These are phyloP conservation scores for Polyploca ridens DNA, from an alignment of 2,888 invertebrate genomes.

Conservation along the genomic window DNA sequence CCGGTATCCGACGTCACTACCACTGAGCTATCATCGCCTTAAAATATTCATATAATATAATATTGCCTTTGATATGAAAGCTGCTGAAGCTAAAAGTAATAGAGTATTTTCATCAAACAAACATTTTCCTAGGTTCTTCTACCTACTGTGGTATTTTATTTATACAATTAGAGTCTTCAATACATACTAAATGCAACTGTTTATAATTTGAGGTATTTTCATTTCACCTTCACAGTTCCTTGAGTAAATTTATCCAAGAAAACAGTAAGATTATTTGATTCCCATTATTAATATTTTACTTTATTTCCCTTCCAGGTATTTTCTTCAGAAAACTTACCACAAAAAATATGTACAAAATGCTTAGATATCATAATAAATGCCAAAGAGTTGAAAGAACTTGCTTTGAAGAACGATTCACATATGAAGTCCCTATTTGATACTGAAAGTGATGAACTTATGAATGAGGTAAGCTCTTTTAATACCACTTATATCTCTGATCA, in stretches of 20 bases:
- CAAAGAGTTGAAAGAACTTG: constrained; percentile 45
- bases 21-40: too few species aligned
- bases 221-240: background rate
- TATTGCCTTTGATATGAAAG: too few species aligned
- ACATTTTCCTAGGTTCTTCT: too few species aligned
- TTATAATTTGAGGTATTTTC: background rate
- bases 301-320: constrained; percentile 38
- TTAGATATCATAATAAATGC: constrained; percentile 46
- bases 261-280: background rate
- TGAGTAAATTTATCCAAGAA: background rate
- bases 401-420: constrained; percentile 51
- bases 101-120: too few species aligned
- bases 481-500: background rate
- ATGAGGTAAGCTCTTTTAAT: constrained; percentile 5
- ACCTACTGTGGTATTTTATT: too few species aligned
- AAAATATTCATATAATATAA: too few species aligned
- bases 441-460: constrained; percentile 23
- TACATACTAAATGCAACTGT: background rate
- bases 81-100: too few species aligned
- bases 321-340: constrained; percentile 52
- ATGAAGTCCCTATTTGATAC: constrained; percentile 42
- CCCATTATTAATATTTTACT: constrained; percentile 1
- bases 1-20: too few species aligned
- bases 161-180: background rate
- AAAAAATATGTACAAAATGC: constrained; percentile 59